Percentiles rank a stretch among this genome's conserved stretches.
Conservation (phyloP, 2,797 vertebrate species). For the Enteromius viviparus region DNA sequence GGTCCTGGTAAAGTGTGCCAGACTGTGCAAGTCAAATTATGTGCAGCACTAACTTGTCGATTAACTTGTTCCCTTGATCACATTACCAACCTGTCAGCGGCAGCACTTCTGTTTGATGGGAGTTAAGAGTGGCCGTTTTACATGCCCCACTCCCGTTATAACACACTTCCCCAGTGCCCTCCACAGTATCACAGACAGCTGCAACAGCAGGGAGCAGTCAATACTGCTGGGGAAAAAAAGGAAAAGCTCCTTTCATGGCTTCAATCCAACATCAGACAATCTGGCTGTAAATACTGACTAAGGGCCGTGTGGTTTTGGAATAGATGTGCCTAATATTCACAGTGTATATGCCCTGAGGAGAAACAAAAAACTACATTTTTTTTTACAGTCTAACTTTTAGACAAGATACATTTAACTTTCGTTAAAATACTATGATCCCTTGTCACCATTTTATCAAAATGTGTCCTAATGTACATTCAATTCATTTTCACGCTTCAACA, state of each 20-base stretch:
- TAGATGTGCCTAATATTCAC: neutral
- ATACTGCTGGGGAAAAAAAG: neutral
- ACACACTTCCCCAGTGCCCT: slow-evolving; percentile 59
- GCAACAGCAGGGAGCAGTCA: neutral
- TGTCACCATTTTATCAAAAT: slow-evolving; percentile 1
- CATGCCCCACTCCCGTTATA: slow-evolving; percentile 63
- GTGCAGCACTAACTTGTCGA: neutral
- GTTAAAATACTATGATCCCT: neutral
- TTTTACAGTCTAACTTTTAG: neutral
- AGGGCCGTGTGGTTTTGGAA: neutral
- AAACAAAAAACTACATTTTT: neutral
- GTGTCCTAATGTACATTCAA: neutral
- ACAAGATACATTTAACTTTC: neutral
- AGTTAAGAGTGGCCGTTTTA: slow-evolving; percentile 53
- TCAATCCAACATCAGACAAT: slow-evolving; percentile 34
- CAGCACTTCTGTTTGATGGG: slow-evolving; percentile 41
- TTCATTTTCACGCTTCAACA: neutral
- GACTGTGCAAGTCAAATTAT: neutral
- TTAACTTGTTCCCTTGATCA: slow-evolving; percentile 19
- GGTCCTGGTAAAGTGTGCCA: slow-evolving; percentile 2
- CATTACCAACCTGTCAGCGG: slow-evolving; percentile 18
- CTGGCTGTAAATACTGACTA: slow-evolving; percentile 20
- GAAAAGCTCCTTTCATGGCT: slow-evolving; percentile 9
- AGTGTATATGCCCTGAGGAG: neutral
- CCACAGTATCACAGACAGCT: slow-evolving; percentile 15